Conservation (phyloP, 2,888 invertebrate species). For the Leptinotarsa rubiginosa region DNA sequence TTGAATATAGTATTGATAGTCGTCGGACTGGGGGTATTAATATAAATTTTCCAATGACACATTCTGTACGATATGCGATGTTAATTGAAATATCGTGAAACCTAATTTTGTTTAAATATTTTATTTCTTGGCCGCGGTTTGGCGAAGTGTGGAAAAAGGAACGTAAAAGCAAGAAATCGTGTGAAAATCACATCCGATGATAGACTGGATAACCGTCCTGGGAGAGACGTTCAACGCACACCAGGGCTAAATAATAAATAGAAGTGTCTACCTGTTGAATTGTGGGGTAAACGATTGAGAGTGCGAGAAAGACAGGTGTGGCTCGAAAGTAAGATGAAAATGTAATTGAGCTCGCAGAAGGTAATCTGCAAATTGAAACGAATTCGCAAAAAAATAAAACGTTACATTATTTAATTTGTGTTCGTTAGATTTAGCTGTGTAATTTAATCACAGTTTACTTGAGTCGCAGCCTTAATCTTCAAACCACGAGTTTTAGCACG, state of each 20-base stretch:
- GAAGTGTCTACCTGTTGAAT: slow-evolving; percentile 62
- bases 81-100: too few species aligned
- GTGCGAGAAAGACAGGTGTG: slow-evolving; percentile 23
- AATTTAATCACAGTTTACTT: slow-evolving; percentile 51
- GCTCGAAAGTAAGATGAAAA: slow-evolving; percentile 42
- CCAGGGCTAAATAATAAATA: slow-evolving; percentile 57
- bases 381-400: slow-evolving; percentile 52
- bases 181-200: not conserved
- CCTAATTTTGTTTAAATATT: too few species aligned
- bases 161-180: too few species aligned
- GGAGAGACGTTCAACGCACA: slow-evolving; percentile 24
- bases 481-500: slow-evolving; percentile 25
- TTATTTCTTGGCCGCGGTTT: too few species aligned
- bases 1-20: too few species aligned
- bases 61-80: too few species aligned
- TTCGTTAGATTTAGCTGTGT: slow-evolving; percentile 52
- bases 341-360: slow-evolving; percentile 51
- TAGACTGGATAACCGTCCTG: slow-evolving; percentile 31
- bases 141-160: too few species aligned
- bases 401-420: slow-evolving; percentile 58
- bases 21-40: too few species aligned
- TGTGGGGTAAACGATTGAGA: slow-evolving; percentile 45
- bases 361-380: slow-evolving; percentile 59
- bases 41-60: too few species aligned
- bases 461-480: slow-evolving; percentile 33